Evolutionary conservation across 2,888 invertebrate species (phyloP).

Genomic region (Apotomis betuletana): DNA sequence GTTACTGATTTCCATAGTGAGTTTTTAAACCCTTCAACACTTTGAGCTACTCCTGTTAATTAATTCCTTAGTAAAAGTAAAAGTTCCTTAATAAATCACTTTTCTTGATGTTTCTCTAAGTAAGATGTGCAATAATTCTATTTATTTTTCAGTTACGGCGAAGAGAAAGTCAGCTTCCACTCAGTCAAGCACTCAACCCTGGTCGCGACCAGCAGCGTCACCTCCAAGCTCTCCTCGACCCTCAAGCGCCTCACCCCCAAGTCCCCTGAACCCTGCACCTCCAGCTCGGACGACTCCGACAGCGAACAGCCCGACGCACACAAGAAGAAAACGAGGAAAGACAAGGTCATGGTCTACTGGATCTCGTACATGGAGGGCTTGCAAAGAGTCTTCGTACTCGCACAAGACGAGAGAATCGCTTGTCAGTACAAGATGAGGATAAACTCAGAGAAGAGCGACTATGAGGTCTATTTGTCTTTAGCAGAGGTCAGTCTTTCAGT

Average conservation of each 20-base stretch:
- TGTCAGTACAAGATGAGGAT: constrained; percentile 83
- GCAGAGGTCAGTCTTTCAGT: constrained; percentile 87
- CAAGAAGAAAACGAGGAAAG: constrained; percentile 86
- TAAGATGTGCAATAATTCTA: background rate
- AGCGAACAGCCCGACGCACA: constrained; percentile 77
- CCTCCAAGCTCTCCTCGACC: constrained; percentile 82
- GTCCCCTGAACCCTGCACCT: constrained; percentile 80
- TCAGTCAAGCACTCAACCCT: constrained; percentile 84
- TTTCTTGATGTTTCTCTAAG: background rate
- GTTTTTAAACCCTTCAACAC: too few relatives aligned
- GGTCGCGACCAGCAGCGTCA: constrained; percentile 74
- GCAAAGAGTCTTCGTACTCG: constrained; percentile 89
- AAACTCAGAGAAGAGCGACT: constrained; percentile 87
- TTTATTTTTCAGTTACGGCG: constrained; percentile 80
- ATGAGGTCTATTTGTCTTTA: constrained; percentile 87
- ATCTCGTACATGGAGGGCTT: constrained; percentile 89
- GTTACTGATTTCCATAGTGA: too few relatives aligned
- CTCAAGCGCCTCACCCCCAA: constrained; percentile 80
- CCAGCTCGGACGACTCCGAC: constrained; percentile 85
- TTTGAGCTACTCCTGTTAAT: background rate
- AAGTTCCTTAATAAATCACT: too few relatives aligned
- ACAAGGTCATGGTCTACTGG: constrained; percentile 92
- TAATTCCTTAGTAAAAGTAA: too few relatives aligned
- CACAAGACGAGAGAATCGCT: constrained; percentile 89
- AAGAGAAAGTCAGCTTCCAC: constrained; percentile 89